A percentile compares a stretch with the other conserved stretches of the same genome.
Evolutionary conservation across 1,140 invertebrate species (phyloP).

Genomic region (Condylostylus longicornis): DNA sequence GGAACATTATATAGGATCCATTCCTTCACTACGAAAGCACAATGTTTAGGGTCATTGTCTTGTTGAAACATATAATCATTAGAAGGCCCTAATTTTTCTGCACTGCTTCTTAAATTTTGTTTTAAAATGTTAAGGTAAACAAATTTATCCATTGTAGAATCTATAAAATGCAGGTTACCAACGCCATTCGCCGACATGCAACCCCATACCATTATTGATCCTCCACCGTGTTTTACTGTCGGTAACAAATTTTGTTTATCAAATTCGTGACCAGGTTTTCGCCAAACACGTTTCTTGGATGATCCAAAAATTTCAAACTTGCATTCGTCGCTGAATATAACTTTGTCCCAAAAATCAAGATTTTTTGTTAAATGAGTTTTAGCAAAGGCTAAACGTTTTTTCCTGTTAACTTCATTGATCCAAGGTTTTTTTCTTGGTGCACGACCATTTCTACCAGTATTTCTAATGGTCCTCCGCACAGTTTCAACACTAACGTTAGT

Average conservation of each 20-base stretch:
- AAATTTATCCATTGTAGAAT: constrained; percentile 10
- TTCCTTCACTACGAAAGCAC: constrained; percentile 9
- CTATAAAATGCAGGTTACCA: constrained; percentile 14
- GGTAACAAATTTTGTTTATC: constrained; percentile 9
- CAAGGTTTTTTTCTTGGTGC: constrained; percentile 4
- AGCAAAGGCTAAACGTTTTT: constrained; percentile 9
- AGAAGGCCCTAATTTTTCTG: constrained; percentile 8
- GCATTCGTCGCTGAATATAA: constrained; percentile 15
- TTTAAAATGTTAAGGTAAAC: constrained; percentile 11
- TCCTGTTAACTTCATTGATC: constrained; percentile 5
- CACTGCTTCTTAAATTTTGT: constrained; percentile 10
- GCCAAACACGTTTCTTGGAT: constrained; percentile 4
- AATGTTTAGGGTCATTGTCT: constrained; percentile 18
- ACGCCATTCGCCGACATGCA: constrained; percentile 16
- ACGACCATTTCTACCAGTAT: constrained; percentile 4
- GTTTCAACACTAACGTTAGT: too few relatives aligned
- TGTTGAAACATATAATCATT: constrained; percentile 6
- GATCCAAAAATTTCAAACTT: constrained; percentile 15
- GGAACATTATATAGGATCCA: constrained; percentile 12
- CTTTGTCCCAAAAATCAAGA: constrained; percentile 7
- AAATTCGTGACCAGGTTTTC: constrained; percentile 2
- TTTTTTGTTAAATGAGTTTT: constrained; percentile 7
- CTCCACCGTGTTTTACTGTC: constrained; percentile 30
- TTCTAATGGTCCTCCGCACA: too few relatives aligned
- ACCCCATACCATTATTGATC: constrained; percentile 27